Evolutionary conservation across 2,113 vertebrate species (phyloP), one percentile per base, ranked within the genome.

Genomic region (Trochalopteron elliotii): DNA sequence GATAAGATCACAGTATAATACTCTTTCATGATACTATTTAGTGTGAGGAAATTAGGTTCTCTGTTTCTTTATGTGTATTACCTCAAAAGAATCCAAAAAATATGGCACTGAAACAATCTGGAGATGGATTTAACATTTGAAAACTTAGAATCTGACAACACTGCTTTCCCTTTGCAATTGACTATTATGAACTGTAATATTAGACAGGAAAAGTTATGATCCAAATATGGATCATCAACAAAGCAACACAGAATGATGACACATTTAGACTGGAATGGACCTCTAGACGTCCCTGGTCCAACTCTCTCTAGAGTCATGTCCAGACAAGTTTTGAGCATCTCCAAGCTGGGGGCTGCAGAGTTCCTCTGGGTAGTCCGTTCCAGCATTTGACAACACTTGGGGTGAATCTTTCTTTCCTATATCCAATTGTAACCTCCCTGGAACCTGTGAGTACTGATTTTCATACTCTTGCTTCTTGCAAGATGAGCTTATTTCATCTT

Each of bases 401-500:
- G 25, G 14, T 56, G 24, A 79, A 80, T 37, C n/a, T n/a, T 57
- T 25, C 18, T 65, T 61, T 77, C 42, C 42, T 12, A 9, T 7
- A 42, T 25, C 10, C 35, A 49, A 16, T 10, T 7, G 0, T 21
- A 76, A 47, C 15, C 19, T 90, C 16, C 60, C 39, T 2, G 1
- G 28, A 80, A 83, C 11, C 28, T 31, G 10, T 45, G 18, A 88
- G 10, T 15, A 49, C n/a, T 17, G 13, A 24, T 92, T 69, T 72
- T 64, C 50, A 56, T 35, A 77, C 16, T 59, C 69, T 7, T 35
- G 27, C 10, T 87, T 84, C 53, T 74, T 69, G 19, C 40, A 56
- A 64, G 21, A 85, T 19, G 2, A 77, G 5, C 7, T 74, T 22
- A 47, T 33, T 90, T 65, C 8, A 57, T 40, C 56, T 78, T 57